Percentiles rank a stretch among this genome's conserved stretches.
phyloP scores from a whole-genome alignment of 2,797 vertebrate species.

The Bovichtus diacanthus region DNA sequence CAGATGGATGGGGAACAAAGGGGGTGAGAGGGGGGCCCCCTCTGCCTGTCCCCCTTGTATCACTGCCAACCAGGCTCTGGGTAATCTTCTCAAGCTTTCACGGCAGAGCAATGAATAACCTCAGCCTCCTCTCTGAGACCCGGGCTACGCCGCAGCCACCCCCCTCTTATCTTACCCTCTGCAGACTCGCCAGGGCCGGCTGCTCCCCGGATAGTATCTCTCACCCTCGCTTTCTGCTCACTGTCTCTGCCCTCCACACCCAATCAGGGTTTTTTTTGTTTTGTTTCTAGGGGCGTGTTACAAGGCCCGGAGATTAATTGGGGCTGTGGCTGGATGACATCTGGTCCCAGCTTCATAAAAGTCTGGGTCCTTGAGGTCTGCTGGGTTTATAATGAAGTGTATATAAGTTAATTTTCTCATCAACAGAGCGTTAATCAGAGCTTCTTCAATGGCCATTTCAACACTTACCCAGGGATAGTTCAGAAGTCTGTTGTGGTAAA shows the following conservation, averaged over 20 bases:
- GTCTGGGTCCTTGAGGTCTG: constrained; percentile 80
- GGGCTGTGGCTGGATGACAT: constrained; percentile 89
- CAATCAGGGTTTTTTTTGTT: constrained; percentile 72
- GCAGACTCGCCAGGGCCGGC: constrained; percentile 88
- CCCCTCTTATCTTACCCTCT: constrained; percentile 85
- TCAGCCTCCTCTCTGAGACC: constrained; percentile 81
- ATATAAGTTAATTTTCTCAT: constrained; percentile 93
- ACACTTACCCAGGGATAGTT: constrained; percentile 46
- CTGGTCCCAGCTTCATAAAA: constrained; percentile 85
- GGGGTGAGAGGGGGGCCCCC: constrained; percentile 81
- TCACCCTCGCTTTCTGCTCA: constrained; percentile 84
- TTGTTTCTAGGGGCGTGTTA: constrained; percentile 83
- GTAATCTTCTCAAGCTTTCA: constrained; percentile 88
- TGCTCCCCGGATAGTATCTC: constrained; percentile 88
- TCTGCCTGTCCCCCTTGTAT: constrained; percentile 83
- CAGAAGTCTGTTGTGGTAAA: constrained; percentile 46
- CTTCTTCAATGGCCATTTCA: constrained; percentile 70
- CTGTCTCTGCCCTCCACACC: constrained; percentile 78
- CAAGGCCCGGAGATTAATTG: constrained; percentile 90
- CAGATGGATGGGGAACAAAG: constrained; percentile 93
- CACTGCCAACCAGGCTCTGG: constrained; percentile 87
- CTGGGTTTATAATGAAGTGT: constrained; percentile 92
- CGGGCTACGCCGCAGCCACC: constrained; percentile 64
- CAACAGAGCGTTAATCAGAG: constrained; percentile 87
- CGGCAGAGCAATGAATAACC: constrained; percentile 86